phyloP scores from a whole-genome alignment of 2,888 invertebrate species.

The Pseudoips prasinana region DNA sequence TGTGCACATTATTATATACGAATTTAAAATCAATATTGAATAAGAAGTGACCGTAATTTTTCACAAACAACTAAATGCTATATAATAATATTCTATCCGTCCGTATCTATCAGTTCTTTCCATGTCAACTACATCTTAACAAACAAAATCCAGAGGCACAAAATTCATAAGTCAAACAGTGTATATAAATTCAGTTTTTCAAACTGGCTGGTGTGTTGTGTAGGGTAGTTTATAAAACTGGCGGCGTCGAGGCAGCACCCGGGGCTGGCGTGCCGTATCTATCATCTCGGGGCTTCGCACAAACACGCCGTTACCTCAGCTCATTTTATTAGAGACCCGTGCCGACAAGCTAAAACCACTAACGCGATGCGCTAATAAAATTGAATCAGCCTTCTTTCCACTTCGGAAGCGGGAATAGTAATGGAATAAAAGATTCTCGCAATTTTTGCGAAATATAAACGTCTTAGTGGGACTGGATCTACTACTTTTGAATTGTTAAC shows the following conservation, averaged over 20 bases:
- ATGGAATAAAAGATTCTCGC: constrained; percentile 25
- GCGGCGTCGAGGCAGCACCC: constrained; percentile 29
- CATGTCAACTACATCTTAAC: no score
- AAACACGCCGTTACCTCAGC: constrained; percentile 76
- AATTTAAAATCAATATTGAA: no score
- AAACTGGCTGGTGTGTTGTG: constrained; percentile 40
- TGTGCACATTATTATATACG: no score
- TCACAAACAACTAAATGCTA: no score
- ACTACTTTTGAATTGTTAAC: neutral
- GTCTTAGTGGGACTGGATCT: neutral
- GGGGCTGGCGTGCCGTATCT: constrained; percentile 71
- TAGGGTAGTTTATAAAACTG: constrained; percentile 64
- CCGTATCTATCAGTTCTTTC: no score
- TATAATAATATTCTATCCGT: no score
- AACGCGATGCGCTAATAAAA: constrained; percentile 57
- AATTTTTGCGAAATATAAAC: constrained; percentile 6
- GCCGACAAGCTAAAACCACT: constrained; percentile 46
- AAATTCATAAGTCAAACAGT: constrained; percentile 13
- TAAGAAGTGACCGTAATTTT: no score
- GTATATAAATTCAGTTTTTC: constrained; percentile 34
- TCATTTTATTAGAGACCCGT: constrained; percentile 74
- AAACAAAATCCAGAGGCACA: no score
- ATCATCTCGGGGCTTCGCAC: constrained; percentile 63
- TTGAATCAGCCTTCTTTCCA: constrained; percentile 47
- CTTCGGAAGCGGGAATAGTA: constrained; percentile 32